Base-by-base conservation (phyloP, 1,140 invertebrate species). In the Drosophila insularis region DNA sequence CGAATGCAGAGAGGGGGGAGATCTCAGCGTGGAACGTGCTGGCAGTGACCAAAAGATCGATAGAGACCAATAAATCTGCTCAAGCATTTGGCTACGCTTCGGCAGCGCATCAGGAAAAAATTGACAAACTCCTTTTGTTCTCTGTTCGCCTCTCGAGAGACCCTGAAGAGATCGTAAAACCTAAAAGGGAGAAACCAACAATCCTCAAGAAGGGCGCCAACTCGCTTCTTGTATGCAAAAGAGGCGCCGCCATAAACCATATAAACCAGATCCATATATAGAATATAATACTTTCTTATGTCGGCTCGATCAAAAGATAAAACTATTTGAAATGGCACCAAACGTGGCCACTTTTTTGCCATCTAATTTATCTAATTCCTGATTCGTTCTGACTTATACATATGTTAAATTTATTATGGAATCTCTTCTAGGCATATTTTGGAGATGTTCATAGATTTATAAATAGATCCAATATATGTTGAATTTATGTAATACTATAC, bases 11-110 rank as follows among this genome's bases (percentile, higher is more conserved):
- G 27, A 14, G 19, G 23, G 21, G 10, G 8, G 35, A 56, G 54
- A 32, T 17, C 31, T 37, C 73, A 77, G 82, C 77, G 76, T 79
- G 73, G 70, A 77, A 78, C 72, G 65, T 75, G 71, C 62, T 70
- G 10, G 54, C n/a, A 37, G 31, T 23, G 53, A 17, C 17, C 54
- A 27, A 53, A 54, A 81, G 82, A 81, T 78, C 71, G 78, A 76
- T 71, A 72, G 71, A 70, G 81, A 64, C 82, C 72, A 87, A 87
- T 87, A 87, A 87, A 87, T 87, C 82, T 86, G 79, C 60, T 62
- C 62, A 62, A 68, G 27, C 55, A 65, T 76, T 79, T 73, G 70
- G 80, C 63, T 68, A 82, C 82, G 82, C 81, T 75, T 87, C 78
- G 71, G 67, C 70, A 74, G 37, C 77, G 71, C 71, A 74, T 72